phyloP scores from a whole-genome alignment of 35 echinoderm and acorn worm genomes.

The Hemicentrotus pulcherrimus region DNA sequence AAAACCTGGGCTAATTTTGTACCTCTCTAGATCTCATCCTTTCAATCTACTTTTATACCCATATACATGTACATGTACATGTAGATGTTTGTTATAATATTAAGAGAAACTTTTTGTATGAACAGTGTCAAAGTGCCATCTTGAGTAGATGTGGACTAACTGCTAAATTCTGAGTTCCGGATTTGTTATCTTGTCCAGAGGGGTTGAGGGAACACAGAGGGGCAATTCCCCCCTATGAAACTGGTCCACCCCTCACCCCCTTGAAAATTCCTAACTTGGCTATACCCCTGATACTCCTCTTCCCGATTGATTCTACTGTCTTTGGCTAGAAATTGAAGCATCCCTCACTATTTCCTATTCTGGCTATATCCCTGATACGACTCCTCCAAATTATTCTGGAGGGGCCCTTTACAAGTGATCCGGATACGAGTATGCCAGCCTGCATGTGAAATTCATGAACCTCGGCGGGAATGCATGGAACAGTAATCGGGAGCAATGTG shows the following conservation, averaged over 20 bases:
- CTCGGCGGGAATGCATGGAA: background rate
- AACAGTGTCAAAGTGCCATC: background rate
- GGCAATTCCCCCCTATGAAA: too few species aligned
- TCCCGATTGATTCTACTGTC: background rate
- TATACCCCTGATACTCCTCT: background rate
- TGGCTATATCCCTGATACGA: background rate
- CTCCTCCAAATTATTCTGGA: background rate
- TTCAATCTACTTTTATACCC: too few species aligned
- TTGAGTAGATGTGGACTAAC: background rate
- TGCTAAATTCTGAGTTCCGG: background rate
- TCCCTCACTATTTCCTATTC: too few species aligned
- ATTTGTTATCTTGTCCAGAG: background rate
- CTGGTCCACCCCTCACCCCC: background rate
- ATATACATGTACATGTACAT: too few species aligned
- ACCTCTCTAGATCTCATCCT: too few species aligned
- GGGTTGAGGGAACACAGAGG: too few species aligned
- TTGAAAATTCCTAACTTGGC: background rate
- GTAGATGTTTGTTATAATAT: too few species aligned
- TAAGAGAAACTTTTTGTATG: background rate
- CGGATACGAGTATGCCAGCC: background rate
- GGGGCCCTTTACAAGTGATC: background rate
- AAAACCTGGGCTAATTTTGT: too few species aligned
- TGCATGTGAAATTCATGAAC: background rate
- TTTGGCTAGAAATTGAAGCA: too few species aligned
- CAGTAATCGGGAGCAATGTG: background rate